A percentile compares a stretch with the other conserved stretches of the same genome.
Evolutionary conservation across 1,140 invertebrate species (phyloP).

Genomic region (Aradophagus sp.): DNA sequence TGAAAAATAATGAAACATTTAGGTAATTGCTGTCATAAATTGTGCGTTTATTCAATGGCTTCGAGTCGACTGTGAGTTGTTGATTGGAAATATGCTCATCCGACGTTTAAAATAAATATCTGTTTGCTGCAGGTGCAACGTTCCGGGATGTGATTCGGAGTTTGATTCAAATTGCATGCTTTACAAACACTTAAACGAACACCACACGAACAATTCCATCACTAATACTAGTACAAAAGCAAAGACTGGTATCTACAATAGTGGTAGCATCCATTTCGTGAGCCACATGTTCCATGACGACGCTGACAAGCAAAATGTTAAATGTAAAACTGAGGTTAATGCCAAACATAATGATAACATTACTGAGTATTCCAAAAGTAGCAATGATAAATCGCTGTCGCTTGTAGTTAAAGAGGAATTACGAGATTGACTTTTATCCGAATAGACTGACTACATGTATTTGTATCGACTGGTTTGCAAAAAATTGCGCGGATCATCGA

Average conservation of each 20-base stretch:
- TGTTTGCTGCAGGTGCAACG: conserved; percentile 65
- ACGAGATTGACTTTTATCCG: conserved; percentile 25
- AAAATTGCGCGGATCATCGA: conserved; percentile 1
- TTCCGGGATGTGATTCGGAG: conserved; percentile 66
- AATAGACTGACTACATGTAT: conserved; percentile 8
- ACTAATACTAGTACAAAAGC: conserved; percentile 62
- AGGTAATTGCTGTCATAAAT: conserved; percentile 56
- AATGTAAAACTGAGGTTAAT: conserved; percentile 74
- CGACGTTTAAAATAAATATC: conserved; percentile 4
- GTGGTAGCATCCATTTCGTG: conserved; percentile 64
- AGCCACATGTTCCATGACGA: conserved; percentile 64
- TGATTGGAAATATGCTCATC: too few species aligned
- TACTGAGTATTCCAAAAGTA: conserved; percentile 30
- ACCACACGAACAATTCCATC: conserved; percentile 62
- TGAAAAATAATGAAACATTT: conserved; percentile 67
- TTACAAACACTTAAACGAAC: conserved; percentile 68
- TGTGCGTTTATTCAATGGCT: too few species aligned
- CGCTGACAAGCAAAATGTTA: conserved; percentile 62
- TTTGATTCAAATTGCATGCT: conserved; percentile 65
- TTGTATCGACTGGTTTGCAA: conserved; percentile 25
- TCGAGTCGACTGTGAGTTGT: too few species aligned
- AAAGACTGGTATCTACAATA: conserved; percentile 69
- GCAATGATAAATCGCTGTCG: conserved; percentile 21
- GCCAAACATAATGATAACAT: conserved; percentile 67
- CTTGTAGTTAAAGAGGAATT: conserved; percentile 39